A percentile compares a stretch with the other conserved stretches of the same genome.
Evolutionary conservation across 1,140 invertebrate genomes (phyloP).

Genomic region (Camponotus pennsylvanicus): DNA sequence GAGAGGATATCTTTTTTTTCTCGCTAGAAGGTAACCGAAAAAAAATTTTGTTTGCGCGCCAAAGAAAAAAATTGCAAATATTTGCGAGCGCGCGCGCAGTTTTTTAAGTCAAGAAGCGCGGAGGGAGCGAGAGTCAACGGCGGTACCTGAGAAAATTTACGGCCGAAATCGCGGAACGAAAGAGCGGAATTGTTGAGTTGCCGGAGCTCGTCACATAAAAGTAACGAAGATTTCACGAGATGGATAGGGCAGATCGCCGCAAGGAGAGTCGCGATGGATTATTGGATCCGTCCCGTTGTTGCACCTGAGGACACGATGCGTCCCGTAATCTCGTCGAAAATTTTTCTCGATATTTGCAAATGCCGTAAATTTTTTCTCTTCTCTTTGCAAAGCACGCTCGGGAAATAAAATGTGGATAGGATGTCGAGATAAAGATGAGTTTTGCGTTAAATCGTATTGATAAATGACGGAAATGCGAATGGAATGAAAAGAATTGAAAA

Average conservation of each 20-base stretch:
- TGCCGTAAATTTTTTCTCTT: neutral
- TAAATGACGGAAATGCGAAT: neutral
- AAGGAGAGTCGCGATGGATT: slow-evolving; percentile 1
- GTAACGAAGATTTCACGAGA: slow-evolving; percentile 34
- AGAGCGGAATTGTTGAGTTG: slow-evolving; percentile 17
- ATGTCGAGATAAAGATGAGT: neutral
- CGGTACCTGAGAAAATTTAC: slow-evolving; percentile 29
- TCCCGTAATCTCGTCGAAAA: slow-evolving; percentile 25
- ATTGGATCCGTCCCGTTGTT: slow-evolving; percentile 1
- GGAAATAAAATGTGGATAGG: neutral
- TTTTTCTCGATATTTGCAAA: slow-evolving; percentile 16
- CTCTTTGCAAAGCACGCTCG: neutral
- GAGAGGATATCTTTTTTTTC: slow-evolving; percentile 1
- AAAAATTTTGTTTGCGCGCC: neutral
- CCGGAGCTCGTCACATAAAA: neutral
- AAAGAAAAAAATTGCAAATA: slow-evolving; percentile 39
- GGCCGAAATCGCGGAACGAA: slow-evolving; percentile 32
- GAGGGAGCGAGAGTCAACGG: neutral
- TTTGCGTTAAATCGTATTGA: neutral
- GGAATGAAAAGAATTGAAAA: neutral
- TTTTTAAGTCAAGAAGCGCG: neutral
- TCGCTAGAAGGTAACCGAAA: neutral
- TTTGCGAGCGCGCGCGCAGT: neutral
- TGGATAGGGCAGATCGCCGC: neutral
- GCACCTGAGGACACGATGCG: slow-evolving; percentile 19